Evolutionary conservation across 2,797 vertebrate genomes (phyloP).

Genomic region (Danio aesculapii): DNA sequence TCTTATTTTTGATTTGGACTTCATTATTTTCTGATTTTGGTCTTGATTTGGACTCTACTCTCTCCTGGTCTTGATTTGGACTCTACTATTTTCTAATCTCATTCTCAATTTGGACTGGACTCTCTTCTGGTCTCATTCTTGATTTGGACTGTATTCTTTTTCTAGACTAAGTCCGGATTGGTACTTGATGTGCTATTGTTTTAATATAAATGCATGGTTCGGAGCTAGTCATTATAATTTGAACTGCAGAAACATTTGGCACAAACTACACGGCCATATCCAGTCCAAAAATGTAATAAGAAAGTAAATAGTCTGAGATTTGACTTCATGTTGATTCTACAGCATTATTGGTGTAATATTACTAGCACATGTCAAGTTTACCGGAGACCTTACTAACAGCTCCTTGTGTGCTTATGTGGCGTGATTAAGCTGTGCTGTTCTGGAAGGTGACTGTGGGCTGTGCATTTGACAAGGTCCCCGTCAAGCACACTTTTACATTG

Average conservation of each 20-base stretch:
- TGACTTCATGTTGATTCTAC: not conserved
- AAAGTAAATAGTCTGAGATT: not conserved
- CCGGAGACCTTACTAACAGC: slow-evolving; percentile 52
- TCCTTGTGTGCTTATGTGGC: slow-evolving; percentile 59
- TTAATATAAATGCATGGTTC: not conserved
- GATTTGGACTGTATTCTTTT: too few species aligned
- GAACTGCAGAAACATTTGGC: not conserved
- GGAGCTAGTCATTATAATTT: not conserved
- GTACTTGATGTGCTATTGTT: too few species aligned
- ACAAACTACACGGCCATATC: not conserved
- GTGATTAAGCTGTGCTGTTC: slow-evolving; percentile 50
- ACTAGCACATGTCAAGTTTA: slow-evolving; percentile 14
- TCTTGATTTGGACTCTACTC: too few species aligned
- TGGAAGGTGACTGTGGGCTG: slow-evolving; percentile 44
- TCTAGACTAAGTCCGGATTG: too few species aligned
- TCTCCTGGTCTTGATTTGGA: too few species aligned
- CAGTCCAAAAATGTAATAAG: not conserved
- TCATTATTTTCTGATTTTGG: too few species aligned
- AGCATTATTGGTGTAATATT: not conserved
- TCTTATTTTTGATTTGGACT: too few species aligned
- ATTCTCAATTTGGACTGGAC: too few species aligned
- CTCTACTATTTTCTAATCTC: too few species aligned
- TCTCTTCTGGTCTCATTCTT: too few species aligned
- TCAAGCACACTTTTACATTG: slow-evolving; percentile 58
- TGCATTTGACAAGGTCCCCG: slow-evolving; percentile 62